Evolutionary conservation across 2,888 invertebrate species (phyloP), one percentile per base, ranked within the genome.

Genomic region (Volucella inflata): DNA sequence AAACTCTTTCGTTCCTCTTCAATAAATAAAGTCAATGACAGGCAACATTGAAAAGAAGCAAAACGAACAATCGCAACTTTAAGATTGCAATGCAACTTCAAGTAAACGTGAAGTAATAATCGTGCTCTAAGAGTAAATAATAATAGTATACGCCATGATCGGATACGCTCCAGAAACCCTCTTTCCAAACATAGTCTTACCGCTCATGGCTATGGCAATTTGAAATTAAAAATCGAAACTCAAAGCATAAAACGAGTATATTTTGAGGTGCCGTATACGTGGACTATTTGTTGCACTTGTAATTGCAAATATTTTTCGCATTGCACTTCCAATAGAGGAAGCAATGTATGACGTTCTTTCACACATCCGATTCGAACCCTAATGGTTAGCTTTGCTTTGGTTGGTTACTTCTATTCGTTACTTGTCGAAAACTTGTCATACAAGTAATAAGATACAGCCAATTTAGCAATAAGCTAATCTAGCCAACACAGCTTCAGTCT

Each of bases 121-220:
- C 30, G 51, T 11, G 57, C 11, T 0, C 3, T 6, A 40, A 14
- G 57, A 38, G 1, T 16, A 6, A 30, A 30, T 30, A 30, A 8
- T 38, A 38, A 57, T 38, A 57, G 16, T 3, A 40, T 12, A 40
- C 4, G 30, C 30, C 6, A 30, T 30, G 30, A 6, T 38, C 40
- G 40, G 55, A 57, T 40, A 40, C 57, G 57, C 57, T 40, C 57
- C 40, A 57, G 57, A 40, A 40, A 57, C 16, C 14, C 40, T 40
- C n/a, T 40, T 40, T 8, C 30, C 30, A 57, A 57, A 57, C 57
- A 30, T 38, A 36, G 30, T 14, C 40, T 4, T n/a, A 57, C 8
- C 8, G 2, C 1, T 14, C n/a, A 38, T 12, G 38, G 6, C 8
- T 38, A 10, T 40, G 30, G 38, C 8, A 57, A 30, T 30, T 30